These are phyloP conservation scores for Buteo buteo DNA, from an alignment of 2,113 vertebrate genomes.

Conservation along the genomic window DNA sequence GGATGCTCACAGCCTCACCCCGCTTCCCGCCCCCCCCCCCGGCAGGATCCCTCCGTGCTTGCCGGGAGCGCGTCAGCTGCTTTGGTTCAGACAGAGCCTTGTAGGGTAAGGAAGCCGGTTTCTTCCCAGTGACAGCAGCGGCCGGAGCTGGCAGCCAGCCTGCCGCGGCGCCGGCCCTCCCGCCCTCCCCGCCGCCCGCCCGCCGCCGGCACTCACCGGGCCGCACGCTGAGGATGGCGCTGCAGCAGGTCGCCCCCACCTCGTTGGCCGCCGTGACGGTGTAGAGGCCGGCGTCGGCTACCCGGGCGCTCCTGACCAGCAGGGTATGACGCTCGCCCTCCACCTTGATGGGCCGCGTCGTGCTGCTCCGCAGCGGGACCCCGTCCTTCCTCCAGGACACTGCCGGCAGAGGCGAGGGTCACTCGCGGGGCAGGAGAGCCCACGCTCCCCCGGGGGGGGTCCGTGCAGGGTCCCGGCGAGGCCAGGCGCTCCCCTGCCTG, in stretches of 20 bases:
- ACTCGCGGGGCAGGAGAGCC: not conserved
- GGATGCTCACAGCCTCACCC: not conserved
- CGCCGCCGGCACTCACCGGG: too few species aligned
- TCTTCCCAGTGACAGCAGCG: too few species aligned
- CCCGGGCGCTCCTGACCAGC: conserved; percentile 80
- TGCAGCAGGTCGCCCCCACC: conserved; percentile 83
- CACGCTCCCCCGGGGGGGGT: not conserved
- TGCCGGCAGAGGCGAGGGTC: conserved; percentile 38
- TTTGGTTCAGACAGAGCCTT: too few species aligned
- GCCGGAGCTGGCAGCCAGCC: too few species aligned
- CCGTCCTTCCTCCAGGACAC: conserved; percentile 90
- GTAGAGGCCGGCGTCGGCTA: conserved; percentile 84
- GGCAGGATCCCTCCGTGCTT: too few species aligned
- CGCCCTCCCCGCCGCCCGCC: too few species aligned
- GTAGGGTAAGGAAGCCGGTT: too few species aligned
- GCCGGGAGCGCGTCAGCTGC: too few species aligned
- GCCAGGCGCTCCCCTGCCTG: not conserved
- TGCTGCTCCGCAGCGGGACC: conserved; percentile 57
- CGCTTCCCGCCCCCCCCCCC: not conserved
- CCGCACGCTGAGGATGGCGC: conserved; percentile 72
- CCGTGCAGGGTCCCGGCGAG: not conserved
- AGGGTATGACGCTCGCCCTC: conserved; percentile 92
- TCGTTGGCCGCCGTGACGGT: conserved; percentile 86
- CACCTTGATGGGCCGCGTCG: conserved; percentile 79
- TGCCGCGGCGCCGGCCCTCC: too few species aligned